Percentiles rank a stretch among this genome's conserved stretches.
Evolutionary conservation across 2,797 vertebrate species (phyloP).

Genomic region (Ctenochaetus hawaiiensis): DNA sequence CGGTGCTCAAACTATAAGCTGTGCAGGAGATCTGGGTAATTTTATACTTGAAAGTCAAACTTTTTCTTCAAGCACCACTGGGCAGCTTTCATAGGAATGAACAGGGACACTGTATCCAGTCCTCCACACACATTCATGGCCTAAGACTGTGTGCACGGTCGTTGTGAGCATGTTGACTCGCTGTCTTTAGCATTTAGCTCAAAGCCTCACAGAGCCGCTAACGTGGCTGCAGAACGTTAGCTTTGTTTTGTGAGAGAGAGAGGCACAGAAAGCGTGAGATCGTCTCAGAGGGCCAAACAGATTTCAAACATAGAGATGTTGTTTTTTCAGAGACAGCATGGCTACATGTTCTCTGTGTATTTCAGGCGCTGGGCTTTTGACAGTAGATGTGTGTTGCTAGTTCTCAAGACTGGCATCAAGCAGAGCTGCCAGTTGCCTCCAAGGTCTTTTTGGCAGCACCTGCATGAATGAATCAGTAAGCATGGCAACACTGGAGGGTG

Average conservation of each 20-base stretch:
- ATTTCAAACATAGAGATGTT: too few species aligned
- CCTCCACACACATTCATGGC: too few species aligned
- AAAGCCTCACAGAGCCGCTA: not conserved
- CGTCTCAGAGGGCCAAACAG: slow-evolving; percentile 21
- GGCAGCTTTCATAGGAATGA: too few species aligned
- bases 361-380: slow-evolving; percentile 36
- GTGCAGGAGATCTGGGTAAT: too few species aligned
- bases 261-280: slow-evolving; percentile 12
- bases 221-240: too few species aligned
- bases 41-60: too few species aligned
- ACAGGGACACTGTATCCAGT: too few species aligned
- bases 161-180: not conserved
- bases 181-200: not conserved
- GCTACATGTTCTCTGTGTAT: slow-evolving; percentile 36
- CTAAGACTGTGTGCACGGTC: not conserved
- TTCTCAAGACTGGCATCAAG: slow-evolving; percentile 49
- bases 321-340: slow-evolving; percentile 33
- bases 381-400: slow-evolving; percentile 35
- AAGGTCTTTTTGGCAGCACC: slow-evolving; percentile 60
- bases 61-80: too few species aligned
- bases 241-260: not conserved
- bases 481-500: slow-evolving; percentile 38
- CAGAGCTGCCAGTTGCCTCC: slow-evolving; percentile 46
- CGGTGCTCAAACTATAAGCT: too few species aligned
- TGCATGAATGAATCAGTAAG: slow-evolving; percentile 62